Evolutionary conservation across 92 coral and sea anemone species (phyloP).

Genomic region (Zoanthus sansibaricus): DNA sequence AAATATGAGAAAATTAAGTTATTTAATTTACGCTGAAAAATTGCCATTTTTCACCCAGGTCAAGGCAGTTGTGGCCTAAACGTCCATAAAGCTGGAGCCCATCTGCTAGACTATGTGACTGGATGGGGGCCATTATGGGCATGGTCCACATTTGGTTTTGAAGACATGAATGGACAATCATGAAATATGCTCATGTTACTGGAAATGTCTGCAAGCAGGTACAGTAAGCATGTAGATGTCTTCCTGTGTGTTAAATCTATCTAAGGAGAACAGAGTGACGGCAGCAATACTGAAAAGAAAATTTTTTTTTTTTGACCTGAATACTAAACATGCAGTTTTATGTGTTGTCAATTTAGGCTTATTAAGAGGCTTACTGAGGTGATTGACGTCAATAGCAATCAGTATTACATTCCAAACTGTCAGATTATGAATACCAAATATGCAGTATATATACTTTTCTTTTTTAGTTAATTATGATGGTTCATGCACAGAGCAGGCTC

Average conservation of each 20-base stretch:
- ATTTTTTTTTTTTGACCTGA: not conserved
- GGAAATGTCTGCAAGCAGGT: conserved; percentile 72
- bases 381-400: not conserved
- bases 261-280: not conserved
- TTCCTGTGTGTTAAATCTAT: not conserved
- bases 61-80: conserved; percentile 74
- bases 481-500: too few species aligned
- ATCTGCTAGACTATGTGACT: conserved; percentile 60
- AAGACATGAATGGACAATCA: conserved; percentile 61
- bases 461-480: too few species aligned
- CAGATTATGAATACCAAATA: not conserved
- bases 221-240: too few species aligned
- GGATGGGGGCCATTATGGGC: conserved; percentile 76
- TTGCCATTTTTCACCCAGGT: conserved; percentile 22
- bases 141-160: conserved; percentile 73
- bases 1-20: too few species aligned
- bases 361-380: not conserved
- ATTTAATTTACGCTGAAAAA: too few species aligned
- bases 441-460: too few species aligned
- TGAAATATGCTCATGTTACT: conserved; percentile 63
- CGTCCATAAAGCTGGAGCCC: conserved; percentile 67
- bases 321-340: not conserved
- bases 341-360: not conserved
- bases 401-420: not conserved
- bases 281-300: not conserved